Percentiles rank a stretch among this genome's conserved stretches.
Evolutionary conservation across 2,797 vertebrate species (phyloP).

Genomic region (Lates japonicus): DNA sequence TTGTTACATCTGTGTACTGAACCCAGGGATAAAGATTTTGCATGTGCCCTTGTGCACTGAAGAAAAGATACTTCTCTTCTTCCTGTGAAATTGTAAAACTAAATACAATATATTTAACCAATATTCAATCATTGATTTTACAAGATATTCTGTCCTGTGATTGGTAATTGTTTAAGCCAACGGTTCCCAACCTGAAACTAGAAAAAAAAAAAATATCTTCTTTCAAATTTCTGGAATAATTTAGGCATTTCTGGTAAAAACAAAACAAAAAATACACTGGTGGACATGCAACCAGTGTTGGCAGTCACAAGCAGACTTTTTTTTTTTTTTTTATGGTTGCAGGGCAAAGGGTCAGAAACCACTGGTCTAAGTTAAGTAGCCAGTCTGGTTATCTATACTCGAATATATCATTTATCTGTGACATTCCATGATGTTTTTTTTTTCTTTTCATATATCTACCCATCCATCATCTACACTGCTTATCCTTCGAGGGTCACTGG

Average conservation of each 20-base stretch:
- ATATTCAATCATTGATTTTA: neutral
- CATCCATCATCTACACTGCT: too few relatives aligned
- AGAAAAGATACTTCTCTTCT: neutral
- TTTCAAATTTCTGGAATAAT: neutral
- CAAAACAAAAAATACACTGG: too few relatives aligned
- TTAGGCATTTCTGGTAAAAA: neutral
- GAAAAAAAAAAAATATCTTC: neutral
- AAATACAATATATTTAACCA: neutral
- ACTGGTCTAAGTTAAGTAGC: too few relatives aligned
- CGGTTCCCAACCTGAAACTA: neutral
- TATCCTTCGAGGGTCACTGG: too few relatives aligned
- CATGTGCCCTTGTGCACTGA: neutral
- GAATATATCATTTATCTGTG: neutral
- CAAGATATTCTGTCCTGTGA: neutral
- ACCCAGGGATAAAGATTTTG: neutral
- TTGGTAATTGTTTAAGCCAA: neutral
- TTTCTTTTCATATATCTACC: neutral
- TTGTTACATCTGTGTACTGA: constrained; percentile 7
- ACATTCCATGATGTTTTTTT: neutral
- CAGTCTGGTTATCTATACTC: neutral
- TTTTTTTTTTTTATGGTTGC: too few relatives aligned
- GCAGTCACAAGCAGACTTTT: neutral
- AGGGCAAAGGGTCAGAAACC: too few relatives aligned
- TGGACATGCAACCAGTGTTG: neutral
- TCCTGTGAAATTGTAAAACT: neutral